Conservation (phyloP, 1,140 invertebrate genomes). For the Ips nitidus region DNA sequence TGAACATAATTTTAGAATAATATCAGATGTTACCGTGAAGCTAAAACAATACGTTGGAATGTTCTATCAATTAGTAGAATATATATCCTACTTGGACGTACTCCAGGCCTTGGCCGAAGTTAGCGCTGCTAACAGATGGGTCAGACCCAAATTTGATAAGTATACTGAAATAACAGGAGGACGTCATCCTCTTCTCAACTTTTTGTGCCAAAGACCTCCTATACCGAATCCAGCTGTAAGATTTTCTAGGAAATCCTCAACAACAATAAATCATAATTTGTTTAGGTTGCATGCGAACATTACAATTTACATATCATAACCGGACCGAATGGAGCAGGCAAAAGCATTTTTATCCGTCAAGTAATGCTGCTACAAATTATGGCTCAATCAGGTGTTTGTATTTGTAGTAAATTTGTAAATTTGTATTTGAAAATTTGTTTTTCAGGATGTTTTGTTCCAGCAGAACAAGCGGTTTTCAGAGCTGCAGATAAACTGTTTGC, state of each 20-base stretch:
- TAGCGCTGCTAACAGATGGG: slow-evolving; percentile 61
- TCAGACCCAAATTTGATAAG: slow-evolving; percentile 69
- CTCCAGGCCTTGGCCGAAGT: slow-evolving; percentile 73
- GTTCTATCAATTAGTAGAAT: slow-evolving; percentile 78
- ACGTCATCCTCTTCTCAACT: slow-evolving; percentile 78
- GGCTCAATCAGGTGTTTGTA: slow-evolving; percentile 72
- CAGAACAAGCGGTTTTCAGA: slow-evolving; percentile 72
- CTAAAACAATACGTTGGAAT: slow-evolving; percentile 70
- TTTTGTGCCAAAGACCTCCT: slow-evolving; percentile 59
- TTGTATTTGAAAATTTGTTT: background rate
- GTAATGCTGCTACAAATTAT: slow-evolving; percentile 87
- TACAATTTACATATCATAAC: slow-evolving; percentile 81
- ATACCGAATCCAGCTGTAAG: slow-evolving; percentile 79
- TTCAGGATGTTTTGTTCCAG: slow-evolving; percentile 79
- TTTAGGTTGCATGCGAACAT: slow-evolving; percentile 68
- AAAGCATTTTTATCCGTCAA: slow-evolving; percentile 89
- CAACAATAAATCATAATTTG: background rate
- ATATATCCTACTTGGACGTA: slow-evolving; percentile 78
- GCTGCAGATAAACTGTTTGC: slow-evolving; percentile 80
- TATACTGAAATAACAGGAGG: slow-evolving; percentile 70
- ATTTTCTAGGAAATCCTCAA: background rate
- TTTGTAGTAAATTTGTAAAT: background rate
- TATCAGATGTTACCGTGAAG: slow-evolving; percentile 60
- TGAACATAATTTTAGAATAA: slow-evolving; percentile 55
- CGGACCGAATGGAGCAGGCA: slow-evolving; percentile 93